Percentiles rank a stretch among this genome's conserved stretches.
phyloP scores from a whole-genome alignment of 2,113 vertebrate genomes.

The Ranitomeya imitator region DNA sequence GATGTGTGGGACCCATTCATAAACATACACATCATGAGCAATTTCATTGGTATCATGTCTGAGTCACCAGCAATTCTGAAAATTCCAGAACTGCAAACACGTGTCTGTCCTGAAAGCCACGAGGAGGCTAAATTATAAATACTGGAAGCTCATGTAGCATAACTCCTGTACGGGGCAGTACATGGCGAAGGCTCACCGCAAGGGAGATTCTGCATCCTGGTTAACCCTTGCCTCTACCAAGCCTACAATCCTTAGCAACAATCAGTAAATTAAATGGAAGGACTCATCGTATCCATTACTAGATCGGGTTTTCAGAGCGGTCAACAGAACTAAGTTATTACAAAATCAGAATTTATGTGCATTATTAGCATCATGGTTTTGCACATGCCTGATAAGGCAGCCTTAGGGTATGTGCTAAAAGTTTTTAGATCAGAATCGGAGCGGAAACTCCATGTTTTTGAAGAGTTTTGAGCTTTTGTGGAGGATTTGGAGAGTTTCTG shows the following conservation, averaged over 20 bases:
- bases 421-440: too few species aligned
- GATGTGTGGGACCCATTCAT: conserved; percentile 53
- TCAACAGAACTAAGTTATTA: too few species aligned
- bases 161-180: not conserved
- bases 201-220: not conserved
- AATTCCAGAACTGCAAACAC: conserved; percentile 39
- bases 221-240: conserved; percentile 11
- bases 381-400: too few species aligned
- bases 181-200: not conserved
- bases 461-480: too few species aligned
- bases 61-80: conserved; percentile 56
- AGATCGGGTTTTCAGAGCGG: too few species aligned
- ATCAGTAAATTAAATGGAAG: too few species aligned
- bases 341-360: too few species aligned
- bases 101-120: not conserved
- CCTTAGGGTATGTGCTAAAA: too few species aligned
- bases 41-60: conserved; percentile 50
- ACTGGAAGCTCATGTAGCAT: not conserved
- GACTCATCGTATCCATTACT: too few species aligned
- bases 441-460: too few species aligned
- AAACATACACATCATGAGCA: conserved; percentile 60
- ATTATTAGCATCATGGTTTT: too few species aligned
- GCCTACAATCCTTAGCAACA: not conserved
- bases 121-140: conserved; percentile 47
- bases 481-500: too few species aligned